A percentile compares a stretch with the other conserved stretches of the same genome.
phyloP scores from a whole-genome alignment of 1,140 invertebrate species.

The Phocides pigmalion region DNA sequence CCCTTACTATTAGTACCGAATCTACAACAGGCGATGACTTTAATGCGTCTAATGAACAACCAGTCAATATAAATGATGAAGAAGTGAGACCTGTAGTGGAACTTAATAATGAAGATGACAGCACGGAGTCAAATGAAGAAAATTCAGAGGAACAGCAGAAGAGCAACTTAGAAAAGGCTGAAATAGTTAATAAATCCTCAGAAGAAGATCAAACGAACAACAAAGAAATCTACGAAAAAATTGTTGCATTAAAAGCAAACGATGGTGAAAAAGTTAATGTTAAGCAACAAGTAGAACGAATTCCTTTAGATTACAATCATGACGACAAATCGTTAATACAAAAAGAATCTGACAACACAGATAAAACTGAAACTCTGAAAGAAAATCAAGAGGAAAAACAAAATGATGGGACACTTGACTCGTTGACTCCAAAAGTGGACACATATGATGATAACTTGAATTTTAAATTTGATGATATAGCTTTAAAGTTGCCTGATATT shows the following conservation, averaged over 20 bases:
- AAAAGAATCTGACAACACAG: conserved; percentile 38
- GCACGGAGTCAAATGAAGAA: conserved; percentile 53
- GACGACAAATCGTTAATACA: conserved; percentile 39
- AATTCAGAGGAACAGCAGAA: conserved; percentile 33
- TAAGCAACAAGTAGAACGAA: conserved; percentile 80
- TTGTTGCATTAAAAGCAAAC: conserved; percentile 22
- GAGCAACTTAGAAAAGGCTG: conserved; percentile 37
- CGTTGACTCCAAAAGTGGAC: conserved; percentile 43
- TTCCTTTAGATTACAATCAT: conserved; percentile 77
- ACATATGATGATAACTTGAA: conserved; percentile 69
- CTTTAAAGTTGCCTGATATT: conserved; percentile 73
- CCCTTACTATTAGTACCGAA: neutral
- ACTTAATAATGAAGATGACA: conserved; percentile 57
- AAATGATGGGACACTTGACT: conserved; percentile 51
- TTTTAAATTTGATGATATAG: conserved; percentile 66
- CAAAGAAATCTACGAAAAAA: conserved; percentile 41
- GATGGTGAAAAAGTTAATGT: conserved; percentile 49
- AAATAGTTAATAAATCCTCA: conserved; percentile 40
- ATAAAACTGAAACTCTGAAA: conserved; percentile 26
- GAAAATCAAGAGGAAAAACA: conserved; percentile 32
- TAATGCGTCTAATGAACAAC: conserved; percentile 33
- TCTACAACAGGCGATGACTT: conserved; percentile 1
- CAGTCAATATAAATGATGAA: conserved; percentile 56
- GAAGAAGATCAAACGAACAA: conserved; percentile 43
- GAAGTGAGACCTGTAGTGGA: conserved; percentile 74